These are phyloP conservation scores for Pitta sordida DNA, from an alignment of 2,113 vertebrate species.

Conservation along the genomic window DNA sequence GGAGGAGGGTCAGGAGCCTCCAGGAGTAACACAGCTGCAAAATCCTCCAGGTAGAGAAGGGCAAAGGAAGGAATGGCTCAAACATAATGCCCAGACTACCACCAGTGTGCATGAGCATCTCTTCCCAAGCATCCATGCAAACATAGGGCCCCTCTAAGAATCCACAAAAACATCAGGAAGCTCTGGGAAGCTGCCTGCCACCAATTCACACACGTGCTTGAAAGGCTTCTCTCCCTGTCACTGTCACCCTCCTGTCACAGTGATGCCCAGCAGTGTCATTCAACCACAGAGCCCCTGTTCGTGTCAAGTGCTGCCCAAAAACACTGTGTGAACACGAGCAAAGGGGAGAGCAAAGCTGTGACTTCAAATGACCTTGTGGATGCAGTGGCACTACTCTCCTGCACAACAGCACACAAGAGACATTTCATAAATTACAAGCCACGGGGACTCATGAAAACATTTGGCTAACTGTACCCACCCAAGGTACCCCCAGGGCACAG, in stretches of 20 bases:
- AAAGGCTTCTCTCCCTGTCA: background rate
- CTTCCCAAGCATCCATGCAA: rapidly evolving
- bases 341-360: background rate
- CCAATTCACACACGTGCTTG: rapidly evolving
- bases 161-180: background rate
- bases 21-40: background rate
- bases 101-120: rapidly evolving
- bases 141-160: background rate
- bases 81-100: rapidly evolving
- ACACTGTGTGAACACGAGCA: rapidly evolving
- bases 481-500: rapidly evolving
- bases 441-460: background rate
- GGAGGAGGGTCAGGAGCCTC: background rate
- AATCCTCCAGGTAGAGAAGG: background rate
- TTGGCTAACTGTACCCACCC: rapidly evolving
- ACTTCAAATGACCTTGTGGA: background rate
- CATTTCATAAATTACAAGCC: background rate
- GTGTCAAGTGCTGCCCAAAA: background rate
- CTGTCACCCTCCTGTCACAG: rapidly evolving
- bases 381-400: background rate
- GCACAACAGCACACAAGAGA: background rate
- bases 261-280: rapidly evolving
- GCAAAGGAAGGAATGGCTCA: rapidly evolving
- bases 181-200: rapidly evolving
- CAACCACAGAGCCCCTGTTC: rapidly evolving